Conservation (phyloP, 2,888 invertebrate genomes). For the Thyatira batis region DNA sequence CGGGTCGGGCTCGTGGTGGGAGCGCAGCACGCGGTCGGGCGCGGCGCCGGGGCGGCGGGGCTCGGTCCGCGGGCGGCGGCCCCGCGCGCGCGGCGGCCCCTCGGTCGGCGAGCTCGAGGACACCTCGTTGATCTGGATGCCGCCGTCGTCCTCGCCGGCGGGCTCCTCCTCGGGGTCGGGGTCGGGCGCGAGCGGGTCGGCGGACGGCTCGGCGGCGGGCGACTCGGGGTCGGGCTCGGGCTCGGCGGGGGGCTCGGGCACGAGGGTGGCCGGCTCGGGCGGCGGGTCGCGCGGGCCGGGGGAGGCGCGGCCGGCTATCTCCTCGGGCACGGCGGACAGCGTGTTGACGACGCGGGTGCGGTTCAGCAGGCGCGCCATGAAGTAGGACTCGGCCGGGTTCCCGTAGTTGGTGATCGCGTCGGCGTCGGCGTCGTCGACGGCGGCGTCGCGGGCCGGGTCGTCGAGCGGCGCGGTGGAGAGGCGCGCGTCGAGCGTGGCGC, state of each 20-base stretch:
- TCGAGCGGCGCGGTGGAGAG: conserved; percentile 45
- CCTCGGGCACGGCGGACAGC: conserved; percentile 66
- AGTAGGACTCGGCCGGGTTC: conserved; percentile 75
- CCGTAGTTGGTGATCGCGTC: conserved; percentile 69
- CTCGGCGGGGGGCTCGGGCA: conserved; percentile 18
- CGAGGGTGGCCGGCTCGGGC: conserved; percentile 22
- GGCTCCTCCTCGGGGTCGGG: conserved; percentile 12
- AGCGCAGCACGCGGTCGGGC: conserved; percentile 70
- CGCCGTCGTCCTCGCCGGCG: conserved; percentile 48
- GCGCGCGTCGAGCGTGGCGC: conserved; percentile 59
- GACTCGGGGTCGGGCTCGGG: conserved; percentile 21
- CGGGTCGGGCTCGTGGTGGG: conserved; percentile 62
- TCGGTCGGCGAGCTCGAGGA: conserved; percentile 84
- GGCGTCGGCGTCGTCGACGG: conserved; percentile 36
- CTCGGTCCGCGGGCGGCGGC: conserved; percentile 49
- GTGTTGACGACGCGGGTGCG: conserved; percentile 68
- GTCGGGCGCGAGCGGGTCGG: conserved; percentile 25
- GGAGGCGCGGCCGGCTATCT: conserved; percentile 45
- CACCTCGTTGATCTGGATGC: conserved; percentile 86
- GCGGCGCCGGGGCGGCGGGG: conserved; percentile 40
- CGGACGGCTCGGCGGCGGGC: conserved; percentile 20
- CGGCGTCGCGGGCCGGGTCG: conserved; percentile 26
- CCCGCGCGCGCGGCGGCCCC: conserved; percentile 54
- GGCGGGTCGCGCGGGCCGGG: conserved; percentile 26
- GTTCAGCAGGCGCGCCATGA: conserved; percentile 71